phyloP scores from a whole-genome alignment of 2,797 vertebrate species.

The Mergus octosetaceus region DNA sequence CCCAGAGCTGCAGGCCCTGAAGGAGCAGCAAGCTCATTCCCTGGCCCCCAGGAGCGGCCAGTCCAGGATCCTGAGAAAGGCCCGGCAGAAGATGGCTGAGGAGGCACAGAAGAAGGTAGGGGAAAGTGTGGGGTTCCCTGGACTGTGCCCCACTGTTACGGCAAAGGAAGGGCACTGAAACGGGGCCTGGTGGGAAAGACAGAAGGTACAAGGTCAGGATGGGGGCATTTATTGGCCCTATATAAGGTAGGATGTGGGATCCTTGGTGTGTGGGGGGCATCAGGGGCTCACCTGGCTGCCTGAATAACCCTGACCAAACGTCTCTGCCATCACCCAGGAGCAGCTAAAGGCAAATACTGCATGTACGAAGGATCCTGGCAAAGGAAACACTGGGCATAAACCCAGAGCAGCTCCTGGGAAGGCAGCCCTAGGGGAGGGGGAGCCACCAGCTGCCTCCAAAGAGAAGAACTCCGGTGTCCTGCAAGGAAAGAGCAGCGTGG shows the following conservation, averaged over 20 bases:
- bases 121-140: not conserved
- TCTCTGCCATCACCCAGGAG: conserved; percentile 33
- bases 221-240: not conserved
- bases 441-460: not conserved
- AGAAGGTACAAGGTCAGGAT: not conserved
- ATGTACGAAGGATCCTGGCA: not conserved
- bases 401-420: not conserved
- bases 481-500: not conserved
- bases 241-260: not conserved
- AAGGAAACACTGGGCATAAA: not conserved
- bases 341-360: conserved; percentile 13
- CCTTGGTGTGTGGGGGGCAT: not conserved
- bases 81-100: conserved; percentile 64
- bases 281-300: not conserved
- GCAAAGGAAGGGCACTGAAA: not conserved
- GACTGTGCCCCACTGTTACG: not conserved
- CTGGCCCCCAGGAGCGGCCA: conserved; percentile 76
- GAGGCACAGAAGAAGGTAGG: conserved; percentile 73
- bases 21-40: conserved; percentile 83
- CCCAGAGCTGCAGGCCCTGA: conserved; percentile 85
- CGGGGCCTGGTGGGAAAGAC: not conserved
- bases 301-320: not conserved
- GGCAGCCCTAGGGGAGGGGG: not conserved
- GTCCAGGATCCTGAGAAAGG: conserved; percentile 83
- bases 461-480: not conserved